A percentile compares a stretch with the other conserved stretches of the same genome.
Conservation (phyloP, 2,888 invertebrate genomes). For the Agrotis segetum region DNA sequence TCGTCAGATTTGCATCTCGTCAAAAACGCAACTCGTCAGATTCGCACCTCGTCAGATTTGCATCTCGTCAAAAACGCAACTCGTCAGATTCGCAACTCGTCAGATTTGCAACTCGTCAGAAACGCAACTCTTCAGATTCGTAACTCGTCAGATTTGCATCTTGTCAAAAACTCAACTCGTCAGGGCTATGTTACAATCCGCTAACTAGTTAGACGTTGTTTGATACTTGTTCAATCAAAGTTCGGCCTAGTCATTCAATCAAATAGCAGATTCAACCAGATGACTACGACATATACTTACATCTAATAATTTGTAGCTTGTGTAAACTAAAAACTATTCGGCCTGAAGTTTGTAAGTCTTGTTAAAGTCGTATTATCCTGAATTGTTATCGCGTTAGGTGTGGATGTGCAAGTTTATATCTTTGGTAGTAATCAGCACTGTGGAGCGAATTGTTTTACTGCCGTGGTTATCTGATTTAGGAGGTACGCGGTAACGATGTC, state of each 20-base stretch:
- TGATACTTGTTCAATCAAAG: too few relatives aligned
- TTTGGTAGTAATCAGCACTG: constrained; percentile 35
- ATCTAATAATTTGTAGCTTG: constrained; percentile 3
- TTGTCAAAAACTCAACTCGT: too few relatives aligned
- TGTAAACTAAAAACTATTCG: constrained; percentile 29
- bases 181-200: too few relatives aligned
- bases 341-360: constrained; percentile 28
- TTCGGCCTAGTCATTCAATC: background rate
- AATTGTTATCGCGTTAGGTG: constrained; percentile 8
- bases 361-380: constrained; percentile 50
- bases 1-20: too few relatives aligned
- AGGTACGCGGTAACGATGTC: constrained; percentile 11
- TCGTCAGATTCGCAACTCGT: too few relatives aligned
- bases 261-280: background rate
- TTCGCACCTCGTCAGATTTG: too few relatives aligned
- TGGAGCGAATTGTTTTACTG: constrained; percentile 21
- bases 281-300: background rate
- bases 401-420: constrained; percentile 46
- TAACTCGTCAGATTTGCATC: too few relatives aligned
- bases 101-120: too few relatives aligned
- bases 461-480: constrained; percentile 17
- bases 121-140: too few relatives aligned
- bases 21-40: too few relatives aligned
- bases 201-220: too few relatives aligned
- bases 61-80: too few relatives aligned